A percentile compares a stretch with the other conserved stretches of the same genome.
Evolutionary conservation across 2,113 vertebrate species (phyloP).

Genomic region (Anarrhichthys ocellatus): DNA sequence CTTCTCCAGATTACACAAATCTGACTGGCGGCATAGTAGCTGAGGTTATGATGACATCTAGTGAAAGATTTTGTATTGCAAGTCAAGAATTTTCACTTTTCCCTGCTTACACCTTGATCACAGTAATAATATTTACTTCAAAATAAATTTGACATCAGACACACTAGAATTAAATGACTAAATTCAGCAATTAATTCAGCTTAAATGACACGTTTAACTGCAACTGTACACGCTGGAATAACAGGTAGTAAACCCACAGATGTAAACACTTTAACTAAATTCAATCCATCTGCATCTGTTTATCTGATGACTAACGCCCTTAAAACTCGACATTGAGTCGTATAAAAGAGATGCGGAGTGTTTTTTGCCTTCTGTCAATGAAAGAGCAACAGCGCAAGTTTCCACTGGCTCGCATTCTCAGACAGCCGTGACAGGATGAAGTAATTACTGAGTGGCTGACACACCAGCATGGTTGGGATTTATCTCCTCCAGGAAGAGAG

Average conservation of each 20-base stretch:
- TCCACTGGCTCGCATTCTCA: conserved; percentile 81
- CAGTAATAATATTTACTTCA: not conserved
- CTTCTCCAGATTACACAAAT: conserved; percentile 12
- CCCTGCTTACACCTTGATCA: conserved; percentile 1
- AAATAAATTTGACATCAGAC: conserved; percentile 1
- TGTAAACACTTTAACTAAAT: conserved; percentile 21
- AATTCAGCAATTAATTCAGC: not conserved
- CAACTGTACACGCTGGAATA: conserved; percentile 1
- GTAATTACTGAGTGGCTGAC: conserved; percentile 81
- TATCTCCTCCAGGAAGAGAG: conserved; percentile 79
- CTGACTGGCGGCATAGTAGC: conserved; percentile 11
- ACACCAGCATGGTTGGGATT: conserved; percentile 76
- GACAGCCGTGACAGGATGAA: conserved; percentile 80
- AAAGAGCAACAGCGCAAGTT: conserved; percentile 78
- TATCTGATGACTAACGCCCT: conserved; percentile 45
- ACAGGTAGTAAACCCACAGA: conserved; percentile 20
- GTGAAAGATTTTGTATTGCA: conserved; percentile 66
- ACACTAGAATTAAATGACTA: not conserved
- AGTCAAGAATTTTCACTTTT: not conserved
- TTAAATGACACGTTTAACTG: not conserved
- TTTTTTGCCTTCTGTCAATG: conserved; percentile 52
- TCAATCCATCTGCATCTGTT: conserved; percentile 38
- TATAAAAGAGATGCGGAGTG: conserved; percentile 53
- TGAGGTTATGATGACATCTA: conserved; percentile 70
- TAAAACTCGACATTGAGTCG: conserved; percentile 16